Evolutionary conservation across 2,888 invertebrate genomes (phyloP), one percentile per base, ranked within the genome.

Genomic region (Papilio protenor): DNA sequence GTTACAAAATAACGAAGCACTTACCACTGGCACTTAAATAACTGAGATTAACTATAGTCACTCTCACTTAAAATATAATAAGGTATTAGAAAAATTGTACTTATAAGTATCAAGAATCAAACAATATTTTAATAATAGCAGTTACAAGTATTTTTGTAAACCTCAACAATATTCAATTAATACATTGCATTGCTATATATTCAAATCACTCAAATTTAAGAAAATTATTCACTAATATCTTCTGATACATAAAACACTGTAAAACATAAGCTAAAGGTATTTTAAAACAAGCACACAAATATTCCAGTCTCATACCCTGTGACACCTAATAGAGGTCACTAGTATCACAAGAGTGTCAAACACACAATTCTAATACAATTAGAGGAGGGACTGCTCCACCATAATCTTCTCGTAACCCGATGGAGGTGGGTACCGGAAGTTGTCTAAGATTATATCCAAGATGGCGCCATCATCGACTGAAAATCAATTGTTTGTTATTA

Each of bases 401-500:
- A 99, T 98, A 82, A 99, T 99, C 91, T 97, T 97, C 85, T 99
- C 99, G 89, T 97, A 99, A 59, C 99, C 99, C 74, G 96, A 95
- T 0, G 98, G 98, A 57, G 98, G 97, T 0, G 97, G 96, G 88
- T 97, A 97, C 82, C 96, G 96, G 90, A 99, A 99, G 88, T 97
- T 97, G 84, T 98, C 98, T 90, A 99, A 96, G 86, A 98, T 97
- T 81, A 99, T 97, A 92, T 99, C 99, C 93, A 99, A 91, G 84
- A 99, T 99, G 47, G 99, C 99, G 82, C 99, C 99, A 90, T 99
- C 99, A 87, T 99, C 99, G 86, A 99, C 99, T 98, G 95, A 78
- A 96, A 96, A 45, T 21, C 6, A 59, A 23, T 59, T 61, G 16
- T 27, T 61, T 5, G n/a, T 14, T 52, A 52, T 18, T 0, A 16